These are phyloP conservation scores for Vimba vimba DNA, from an alignment of 2,113 vertebrate species.

Conservation along the genomic window DNA sequence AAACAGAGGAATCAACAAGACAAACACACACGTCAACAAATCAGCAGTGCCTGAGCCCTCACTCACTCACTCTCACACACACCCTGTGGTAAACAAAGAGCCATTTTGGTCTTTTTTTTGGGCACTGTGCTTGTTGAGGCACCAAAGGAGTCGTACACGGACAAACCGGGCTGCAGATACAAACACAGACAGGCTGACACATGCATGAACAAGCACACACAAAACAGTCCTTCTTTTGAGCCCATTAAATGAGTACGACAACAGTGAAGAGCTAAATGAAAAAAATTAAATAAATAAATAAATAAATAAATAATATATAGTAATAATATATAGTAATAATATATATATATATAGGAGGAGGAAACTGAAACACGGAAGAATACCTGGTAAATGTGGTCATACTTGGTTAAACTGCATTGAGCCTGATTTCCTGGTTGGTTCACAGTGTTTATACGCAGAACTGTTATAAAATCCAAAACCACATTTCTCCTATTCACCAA, in stretches of 20 bases:
- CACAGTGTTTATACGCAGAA: background rate
- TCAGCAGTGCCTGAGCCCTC: constrained; percentile 40
- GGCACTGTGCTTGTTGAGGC: background rate
- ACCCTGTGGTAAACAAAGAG: constrained; percentile 40
- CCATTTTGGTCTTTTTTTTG: constrained; percentile 22
- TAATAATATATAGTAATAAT: no score
- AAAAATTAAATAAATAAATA: background rate
- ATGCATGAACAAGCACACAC: background rate
- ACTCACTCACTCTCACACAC: constrained; percentile 31
- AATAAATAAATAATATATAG: no score
- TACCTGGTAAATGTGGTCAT: background rate
- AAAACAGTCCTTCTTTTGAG: background rate
- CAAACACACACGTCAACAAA: constrained; percentile 66
- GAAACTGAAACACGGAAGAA: background rate
- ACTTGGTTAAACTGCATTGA: background rate
- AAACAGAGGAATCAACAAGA: constrained; percentile 74
- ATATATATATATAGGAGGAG: no score
- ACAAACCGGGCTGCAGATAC: constrained; percentile 8
- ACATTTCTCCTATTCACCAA: no score
- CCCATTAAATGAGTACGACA: background rate
- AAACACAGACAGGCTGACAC: constrained; percentile 24
- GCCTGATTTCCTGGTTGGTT: background rate
- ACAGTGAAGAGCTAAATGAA: background rate
- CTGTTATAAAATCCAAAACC: no score
- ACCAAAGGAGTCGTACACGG: background rate